These are phyloP conservation scores for Scrobipalpa atriplicella DNA, from an alignment of 2,888 invertebrate species.

Conservation along the genomic window DNA sequence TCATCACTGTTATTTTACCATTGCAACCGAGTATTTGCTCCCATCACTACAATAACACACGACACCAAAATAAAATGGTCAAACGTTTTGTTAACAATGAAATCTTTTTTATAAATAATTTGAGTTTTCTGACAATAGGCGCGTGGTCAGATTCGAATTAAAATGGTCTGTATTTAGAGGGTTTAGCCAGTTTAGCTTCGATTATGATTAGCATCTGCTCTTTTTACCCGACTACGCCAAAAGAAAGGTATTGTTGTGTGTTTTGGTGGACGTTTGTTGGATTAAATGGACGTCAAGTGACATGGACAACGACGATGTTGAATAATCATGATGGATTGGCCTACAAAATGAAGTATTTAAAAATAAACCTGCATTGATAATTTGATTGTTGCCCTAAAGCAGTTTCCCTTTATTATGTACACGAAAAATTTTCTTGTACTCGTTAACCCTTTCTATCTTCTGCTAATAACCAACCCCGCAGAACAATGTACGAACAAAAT, in stretches of 20 bases:
- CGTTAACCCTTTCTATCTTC: too few species aligned
- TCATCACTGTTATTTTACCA: neutral
- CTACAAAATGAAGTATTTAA: neutral
- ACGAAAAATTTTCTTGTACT: too few species aligned
- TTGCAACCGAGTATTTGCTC: neutral
- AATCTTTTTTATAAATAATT: constrained; percentile 15
- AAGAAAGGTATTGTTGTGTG: neutral
- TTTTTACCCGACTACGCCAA: neutral
- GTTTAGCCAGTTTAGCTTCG: neutral
- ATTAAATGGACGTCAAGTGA: constrained; percentile 18
- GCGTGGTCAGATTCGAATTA: constrained; percentile 10
- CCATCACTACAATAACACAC: neutral
- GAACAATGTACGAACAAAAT: too few species aligned
- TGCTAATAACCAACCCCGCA: too few species aligned
- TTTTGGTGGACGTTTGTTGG: constrained; percentile 1
- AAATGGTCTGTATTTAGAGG: neutral
- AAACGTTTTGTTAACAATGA: constrained; percentile 12
- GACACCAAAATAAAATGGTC: constrained; percentile 14
- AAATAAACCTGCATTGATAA: neutral
- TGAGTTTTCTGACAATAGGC: constrained; percentile 14
- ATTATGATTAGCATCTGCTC: constrained; percentile 22
- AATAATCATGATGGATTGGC: constrained; percentile 17
- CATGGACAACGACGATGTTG: constrained; percentile 34
- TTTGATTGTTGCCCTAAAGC: too few species aligned
- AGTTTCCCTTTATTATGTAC: too few species aligned